Conservation (phyloP, 2,888 invertebrate genomes). For the Cantharis rustica region DNA sequence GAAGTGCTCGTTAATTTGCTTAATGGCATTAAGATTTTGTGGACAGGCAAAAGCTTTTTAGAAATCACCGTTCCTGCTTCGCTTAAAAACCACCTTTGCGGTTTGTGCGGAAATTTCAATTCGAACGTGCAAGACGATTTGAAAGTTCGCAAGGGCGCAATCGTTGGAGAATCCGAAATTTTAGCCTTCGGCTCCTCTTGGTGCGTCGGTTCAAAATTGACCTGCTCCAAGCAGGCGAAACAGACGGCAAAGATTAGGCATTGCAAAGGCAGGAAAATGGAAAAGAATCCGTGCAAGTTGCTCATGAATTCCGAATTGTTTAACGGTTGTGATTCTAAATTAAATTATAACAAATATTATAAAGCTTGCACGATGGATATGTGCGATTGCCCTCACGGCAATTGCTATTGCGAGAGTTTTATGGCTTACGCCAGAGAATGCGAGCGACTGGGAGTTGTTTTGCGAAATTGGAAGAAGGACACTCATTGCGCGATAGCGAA, state of each 20-base stretch:
- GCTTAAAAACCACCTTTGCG: constrained; percentile 81
- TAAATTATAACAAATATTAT: constrained; percentile 82
- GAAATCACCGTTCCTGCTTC: constrained; percentile 79
- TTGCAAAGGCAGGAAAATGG: constrained; percentile 49
- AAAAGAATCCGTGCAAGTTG: constrained; percentile 45
- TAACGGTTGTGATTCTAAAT: constrained; percentile 75
- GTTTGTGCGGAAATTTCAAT: constrained; percentile 95
- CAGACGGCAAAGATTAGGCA: constrained; percentile 53
- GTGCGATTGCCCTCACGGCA: constrained; percentile 81
- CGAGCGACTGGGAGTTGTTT: constrained; percentile 72
- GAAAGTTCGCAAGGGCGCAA: constrained; percentile 66
- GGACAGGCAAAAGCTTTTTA: constrained; percentile 93
- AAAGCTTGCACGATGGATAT: constrained; percentile 85
- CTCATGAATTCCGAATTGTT: constrained; percentile 63
- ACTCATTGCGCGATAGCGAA: constrained; percentile 29
- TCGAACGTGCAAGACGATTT: constrained; percentile 85
- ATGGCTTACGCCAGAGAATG: constrained; percentile 90
- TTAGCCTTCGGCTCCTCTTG: constrained; percentile 86
- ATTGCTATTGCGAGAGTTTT: constrained; percentile 89
- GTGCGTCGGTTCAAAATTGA: constrained; percentile 82
- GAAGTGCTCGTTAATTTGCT: constrained; percentile 70
- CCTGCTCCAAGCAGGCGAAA: constrained; percentile 65
- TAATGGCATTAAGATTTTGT: constrained; percentile 82
- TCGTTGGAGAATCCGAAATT: constrained; percentile 66
- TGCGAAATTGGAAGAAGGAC: constrained; percentile 71